These are phyloP conservation scores for Myotis daubentonii DNA, from an alignment of 2,797 vertebrate genomes.

Conservation along the genomic window DNA sequence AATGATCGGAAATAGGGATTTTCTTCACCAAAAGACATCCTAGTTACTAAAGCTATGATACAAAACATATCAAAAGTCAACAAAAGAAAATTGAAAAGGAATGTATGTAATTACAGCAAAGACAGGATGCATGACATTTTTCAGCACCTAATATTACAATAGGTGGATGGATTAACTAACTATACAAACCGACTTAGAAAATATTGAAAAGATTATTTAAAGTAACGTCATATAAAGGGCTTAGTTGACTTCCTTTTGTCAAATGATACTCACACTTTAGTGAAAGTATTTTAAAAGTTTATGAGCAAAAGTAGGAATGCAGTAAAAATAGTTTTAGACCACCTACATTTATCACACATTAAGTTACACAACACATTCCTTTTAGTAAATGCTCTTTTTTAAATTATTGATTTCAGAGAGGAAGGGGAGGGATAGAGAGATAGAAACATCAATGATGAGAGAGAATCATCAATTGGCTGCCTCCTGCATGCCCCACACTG, in stretches of 20 bases:
- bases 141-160: conserved; percentile 65
- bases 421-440: too few species aligned
- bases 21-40: conserved; percentile 80
- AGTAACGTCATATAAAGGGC: conserved; percentile 52
- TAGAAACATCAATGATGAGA: too few species aligned
- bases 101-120: conserved; percentile 79
- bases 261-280: conserved; percentile 62
- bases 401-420: too few species aligned
- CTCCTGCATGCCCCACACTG: too few species aligned
- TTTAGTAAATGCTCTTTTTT: conserved; percentile 62
- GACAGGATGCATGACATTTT: conserved; percentile 72
- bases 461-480: too few species aligned
- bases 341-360: conserved; percentile 74
- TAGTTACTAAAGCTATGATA: conserved; percentile 76
- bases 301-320: conserved; percentile 62
- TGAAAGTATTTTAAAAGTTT: conserved; percentile 60
- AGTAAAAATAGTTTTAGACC: conserved; percentile 68
- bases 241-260: conserved; percentile 68
- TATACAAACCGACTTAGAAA: conserved; percentile 55
- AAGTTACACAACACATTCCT: conserved; percentile 70
- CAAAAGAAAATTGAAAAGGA: conserved; percentile 82
- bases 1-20: conserved; percentile 86
- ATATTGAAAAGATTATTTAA: conserved; percentile 65
- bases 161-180: conserved; percentile 77
- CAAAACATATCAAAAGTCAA: conserved; percentile 80